Percentiles rank a stretch among this genome's conserved stretches.
Evolutionary conservation across 2,888 invertebrate genomes (phyloP).

Genomic region (Euphydryas editha): DNA sequence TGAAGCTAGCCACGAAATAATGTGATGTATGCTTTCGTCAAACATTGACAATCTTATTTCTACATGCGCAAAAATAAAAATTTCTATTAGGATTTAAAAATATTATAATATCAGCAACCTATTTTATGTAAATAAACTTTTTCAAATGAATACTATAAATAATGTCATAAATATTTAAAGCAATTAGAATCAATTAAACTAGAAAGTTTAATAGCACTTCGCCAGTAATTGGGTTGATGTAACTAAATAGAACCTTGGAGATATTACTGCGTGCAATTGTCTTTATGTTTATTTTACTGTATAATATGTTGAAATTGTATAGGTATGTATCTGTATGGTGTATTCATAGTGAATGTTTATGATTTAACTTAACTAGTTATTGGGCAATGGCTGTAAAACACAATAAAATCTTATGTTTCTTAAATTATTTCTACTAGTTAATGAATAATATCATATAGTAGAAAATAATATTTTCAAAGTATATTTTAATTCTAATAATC

Average conservation of each 20-base stretch:
- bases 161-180: conserved; percentile 44
- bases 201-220: conserved; percentile 10
- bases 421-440: not conserved
- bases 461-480: not conserved
- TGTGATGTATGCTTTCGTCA: not conserved
- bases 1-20: not conserved
- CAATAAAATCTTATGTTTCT: not conserved
- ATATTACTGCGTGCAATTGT: conserved; percentile 10
- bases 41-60: not conserved
- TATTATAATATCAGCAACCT: not conserved
- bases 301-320: conserved; percentile 6
- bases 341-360: not conserved
- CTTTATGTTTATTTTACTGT: conserved; percentile 1
- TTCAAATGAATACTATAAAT: conserved; percentile 4
- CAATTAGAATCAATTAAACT: conserved; percentile 17
- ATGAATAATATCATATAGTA: too few species aligned
- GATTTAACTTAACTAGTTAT: not conserved
- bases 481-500: not conserved
- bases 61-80: not conserved
- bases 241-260: conserved; percentile 14
- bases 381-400: not conserved
- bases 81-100: not conserved
- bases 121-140: not conserved
- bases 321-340: not conserved
- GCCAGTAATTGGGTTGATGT: conserved; percentile 16